Evolutionary conservation across 2,113 vertebrate genomes (phyloP), one percentile per base, ranked within the genome.

Genomic region (Oreotrochilus melanogaster): DNA sequence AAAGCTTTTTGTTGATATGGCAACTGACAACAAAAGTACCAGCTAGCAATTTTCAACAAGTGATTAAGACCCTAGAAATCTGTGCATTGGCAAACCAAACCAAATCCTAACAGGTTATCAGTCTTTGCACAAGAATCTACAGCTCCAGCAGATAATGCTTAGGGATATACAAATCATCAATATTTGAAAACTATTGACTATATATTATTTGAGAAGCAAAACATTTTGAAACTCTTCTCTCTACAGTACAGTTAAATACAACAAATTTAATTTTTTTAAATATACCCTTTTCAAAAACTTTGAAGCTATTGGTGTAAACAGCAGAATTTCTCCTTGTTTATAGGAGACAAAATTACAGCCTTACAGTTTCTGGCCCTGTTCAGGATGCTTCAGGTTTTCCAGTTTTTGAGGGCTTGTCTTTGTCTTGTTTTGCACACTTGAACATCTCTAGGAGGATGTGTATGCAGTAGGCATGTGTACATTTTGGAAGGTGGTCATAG

Each of bases 161-260:
- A 75, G 27, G 35, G n/a, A 45, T 76, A 88, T 12, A 42, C 54
- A 69, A 57, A 83, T 30, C 39, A 79, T 48, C 58, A 61, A 19
- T 85, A 78, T 54, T 78, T 85, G 81, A 95, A 92, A 92, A 70
- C 5, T 11, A 83, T 27, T 43, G 48, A 31, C 16, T 61, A 75
- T 74, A 43, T 62, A 74, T 5, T 16, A 57, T 83, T 56, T 48
- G 54, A 75, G 82, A 81, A n/a, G 48, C 14, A 28, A 78, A 83
- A 50, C 23, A 51, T 51, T 88, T 57, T 57, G 28, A 88, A 84
- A 71, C 14, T 23, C 50, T 83, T 69, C 23, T 66, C 35, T 39
- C 71, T 64, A n/a, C 14, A 39, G 15, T 66, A 31, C 64, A 78
- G 7, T 37, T 22, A 80, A 80, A 57, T 8, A 56, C 14, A 51